These are phyloP conservation scores for Eumeta japonica DNA, from an alignment of 1,140 invertebrate species.

Conservation along the genomic window DNA sequence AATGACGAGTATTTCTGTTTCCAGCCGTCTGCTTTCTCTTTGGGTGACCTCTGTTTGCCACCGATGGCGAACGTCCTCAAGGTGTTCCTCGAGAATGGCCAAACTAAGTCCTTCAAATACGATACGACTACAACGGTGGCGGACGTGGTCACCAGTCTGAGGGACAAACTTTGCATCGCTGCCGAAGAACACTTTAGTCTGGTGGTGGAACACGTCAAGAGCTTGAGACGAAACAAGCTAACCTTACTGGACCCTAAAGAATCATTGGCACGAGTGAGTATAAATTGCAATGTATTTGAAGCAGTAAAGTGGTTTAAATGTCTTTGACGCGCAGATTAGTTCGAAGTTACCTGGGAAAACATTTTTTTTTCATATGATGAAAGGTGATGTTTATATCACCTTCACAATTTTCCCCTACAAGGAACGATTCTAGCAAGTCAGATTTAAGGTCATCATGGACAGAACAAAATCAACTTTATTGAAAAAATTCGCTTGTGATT, in stretches of 20 bases:
- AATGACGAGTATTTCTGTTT: slow-evolving; percentile 83
- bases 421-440: too few species aligned
- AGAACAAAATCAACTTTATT: too few species aligned
- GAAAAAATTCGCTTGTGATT: too few species aligned
- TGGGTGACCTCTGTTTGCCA: slow-evolving; percentile 77
- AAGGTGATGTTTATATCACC: too few species aligned
- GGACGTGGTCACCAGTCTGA: slow-evolving; percentile 81
- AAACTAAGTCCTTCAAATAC: slow-evolving; percentile 96
- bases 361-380: too few species aligned
- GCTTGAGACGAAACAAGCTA: slow-evolving; percentile 78
- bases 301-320: not conserved
- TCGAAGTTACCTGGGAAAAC: too few species aligned
- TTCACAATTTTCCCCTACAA: too few species aligned
- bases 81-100: slow-evolving; percentile 91
- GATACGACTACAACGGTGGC: slow-evolving; percentile 85
- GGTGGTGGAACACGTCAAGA: slow-evolving; percentile 88
- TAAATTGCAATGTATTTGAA: not conserved
- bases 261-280: slow-evolving; percentile 76
- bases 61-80: slow-evolving; percentile 92
- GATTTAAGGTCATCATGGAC: too few species aligned
- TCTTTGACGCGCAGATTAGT: too few species aligned
- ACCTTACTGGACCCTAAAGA: slow-evolving; percentile 81
- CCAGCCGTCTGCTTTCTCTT: slow-evolving; percentile 74
- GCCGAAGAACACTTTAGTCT: slow-evolving; percentile 83
- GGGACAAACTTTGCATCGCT: slow-evolving; percentile 81